phyloP scores from a whole-genome alignment of 2,888 invertebrate species.

The Agrochola lychnidis region DNA sequence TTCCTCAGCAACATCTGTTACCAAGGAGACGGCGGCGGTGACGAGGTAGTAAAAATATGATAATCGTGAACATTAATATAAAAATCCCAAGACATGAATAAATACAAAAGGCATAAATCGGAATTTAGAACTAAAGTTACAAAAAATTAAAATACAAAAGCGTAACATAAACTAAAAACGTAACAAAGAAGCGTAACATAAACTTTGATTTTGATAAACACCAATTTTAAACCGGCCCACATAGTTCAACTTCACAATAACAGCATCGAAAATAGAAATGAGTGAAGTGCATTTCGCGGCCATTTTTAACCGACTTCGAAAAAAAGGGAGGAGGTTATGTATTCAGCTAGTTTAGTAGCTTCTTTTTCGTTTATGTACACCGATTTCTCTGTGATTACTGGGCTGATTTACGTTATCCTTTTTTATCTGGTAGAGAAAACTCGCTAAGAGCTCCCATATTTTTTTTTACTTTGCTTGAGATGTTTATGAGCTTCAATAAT shows the following conservation, averaged over 20 bases:
- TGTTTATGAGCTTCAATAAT: neutral
- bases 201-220: neutral
- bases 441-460: neutral
- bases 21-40: neutral
- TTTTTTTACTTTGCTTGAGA: neutral
- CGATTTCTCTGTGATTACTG: too few species aligned
- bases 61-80: neutral
- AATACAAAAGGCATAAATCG: neutral
- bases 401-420: neutral
- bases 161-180: neutral
- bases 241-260: neutral
- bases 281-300: neutral
- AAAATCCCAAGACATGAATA: neutral
- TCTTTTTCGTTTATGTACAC: too few species aligned
- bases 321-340: neutral
- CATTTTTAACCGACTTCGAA: neutral
- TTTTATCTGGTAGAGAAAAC: neutral
- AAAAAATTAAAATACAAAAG: neutral
- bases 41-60: neutral
- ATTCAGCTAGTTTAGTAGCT: neutral
- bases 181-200: too few species aligned
- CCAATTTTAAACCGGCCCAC: neutral
- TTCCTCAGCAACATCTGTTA: neutral
- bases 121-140: too few species aligned
- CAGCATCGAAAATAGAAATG: constrained; percentile 9